Percentiles rank a stretch among this genome's conserved stretches.
phyloP scores from a whole-genome alignment of 2,888 invertebrate genomes.

The Netelia inedita region DNA sequence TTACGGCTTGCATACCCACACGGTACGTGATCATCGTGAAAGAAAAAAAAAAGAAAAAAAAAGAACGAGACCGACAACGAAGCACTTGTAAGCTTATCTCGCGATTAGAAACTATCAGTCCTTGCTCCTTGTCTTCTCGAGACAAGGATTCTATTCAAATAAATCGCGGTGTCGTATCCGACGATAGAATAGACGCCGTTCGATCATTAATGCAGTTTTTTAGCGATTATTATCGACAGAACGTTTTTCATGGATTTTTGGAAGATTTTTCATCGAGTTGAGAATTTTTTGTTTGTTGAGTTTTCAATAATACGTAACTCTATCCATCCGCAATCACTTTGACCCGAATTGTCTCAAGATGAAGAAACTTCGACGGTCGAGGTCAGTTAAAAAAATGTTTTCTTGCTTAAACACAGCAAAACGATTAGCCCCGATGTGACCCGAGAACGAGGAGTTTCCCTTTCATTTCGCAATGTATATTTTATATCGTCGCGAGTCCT shows the following conservation, averaged over 20 bases:
- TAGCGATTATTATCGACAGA: background rate
- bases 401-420: slow-evolving; percentile 45
- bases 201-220: slow-evolving; percentile 12
- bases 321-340: background rate
- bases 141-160: slow-evolving; percentile 38
- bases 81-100: slow-evolving; percentile 63
- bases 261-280: background rate
- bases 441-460: slow-evolving; percentile 30
- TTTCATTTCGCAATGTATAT: slow-evolving; percentile 36
- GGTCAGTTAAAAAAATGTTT: background rate
- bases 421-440: slow-evolving; percentile 41
- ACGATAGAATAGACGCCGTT: slow-evolving; percentile 23
- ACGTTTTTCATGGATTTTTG: background rate
- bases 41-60: background rate
- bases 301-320: too few relatives aligned
- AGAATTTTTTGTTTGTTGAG: background rate
- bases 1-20: slow-evolving; percentile 1
- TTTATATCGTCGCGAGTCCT: slow-evolving; percentile 35
- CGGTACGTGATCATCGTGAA: slow-evolving; percentile 34
- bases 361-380: background rate
- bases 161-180: background rate
- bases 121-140: slow-evolving; percentile 50
- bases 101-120: slow-evolving; percentile 62
- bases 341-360: background rate
- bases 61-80: slow-evolving; percentile 49